Percentiles rank a stretch among this genome's conserved stretches.
These are phyloP conservation scores for Hylia prasina DNA, from an alignment of 2,113 vertebrate species.

Conservation along the genomic window DNA sequence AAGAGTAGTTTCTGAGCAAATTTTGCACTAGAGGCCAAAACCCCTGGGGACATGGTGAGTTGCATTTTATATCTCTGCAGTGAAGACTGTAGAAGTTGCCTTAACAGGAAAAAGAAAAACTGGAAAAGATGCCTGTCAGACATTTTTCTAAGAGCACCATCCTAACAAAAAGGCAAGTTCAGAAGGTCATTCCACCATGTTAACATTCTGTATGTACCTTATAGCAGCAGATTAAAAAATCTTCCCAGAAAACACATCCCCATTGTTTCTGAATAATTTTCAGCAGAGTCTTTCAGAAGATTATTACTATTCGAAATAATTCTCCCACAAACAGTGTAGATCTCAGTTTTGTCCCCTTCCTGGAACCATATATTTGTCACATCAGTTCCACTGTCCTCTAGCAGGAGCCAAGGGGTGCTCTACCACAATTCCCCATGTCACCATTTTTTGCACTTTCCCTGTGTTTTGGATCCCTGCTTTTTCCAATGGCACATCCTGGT, in stretches of 20 bases:
- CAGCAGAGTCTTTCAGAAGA: neutral
- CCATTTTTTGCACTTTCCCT: neutral
- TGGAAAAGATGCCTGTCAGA: neutral
- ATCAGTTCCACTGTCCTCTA: neutral
- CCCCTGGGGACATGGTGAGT: neutral
- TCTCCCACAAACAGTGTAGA: rapidly evolving
- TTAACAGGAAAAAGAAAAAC: neutral
- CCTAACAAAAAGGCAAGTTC: neutral
- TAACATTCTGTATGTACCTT: rapidly evolving
- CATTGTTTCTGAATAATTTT: neutral
- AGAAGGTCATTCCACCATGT: neutral
- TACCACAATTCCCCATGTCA: rapidly evolving
- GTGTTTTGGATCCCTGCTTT: neutral
- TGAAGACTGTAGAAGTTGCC: neutral
- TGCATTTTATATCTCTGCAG: neutral
- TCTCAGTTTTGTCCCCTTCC: neutral
- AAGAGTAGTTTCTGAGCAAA: neutral
- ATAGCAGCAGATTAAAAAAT: neutral
- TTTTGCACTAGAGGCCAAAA: neutral
- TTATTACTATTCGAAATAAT: neutral
- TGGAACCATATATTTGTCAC: neutral
- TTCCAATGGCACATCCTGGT: neutral
- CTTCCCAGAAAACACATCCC: neutral
- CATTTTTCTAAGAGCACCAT: neutral
- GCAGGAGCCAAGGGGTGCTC: neutral